phyloP scores from a whole-genome alignment of 2,797 vertebrate species.

The Valencia hispanica region DNA sequence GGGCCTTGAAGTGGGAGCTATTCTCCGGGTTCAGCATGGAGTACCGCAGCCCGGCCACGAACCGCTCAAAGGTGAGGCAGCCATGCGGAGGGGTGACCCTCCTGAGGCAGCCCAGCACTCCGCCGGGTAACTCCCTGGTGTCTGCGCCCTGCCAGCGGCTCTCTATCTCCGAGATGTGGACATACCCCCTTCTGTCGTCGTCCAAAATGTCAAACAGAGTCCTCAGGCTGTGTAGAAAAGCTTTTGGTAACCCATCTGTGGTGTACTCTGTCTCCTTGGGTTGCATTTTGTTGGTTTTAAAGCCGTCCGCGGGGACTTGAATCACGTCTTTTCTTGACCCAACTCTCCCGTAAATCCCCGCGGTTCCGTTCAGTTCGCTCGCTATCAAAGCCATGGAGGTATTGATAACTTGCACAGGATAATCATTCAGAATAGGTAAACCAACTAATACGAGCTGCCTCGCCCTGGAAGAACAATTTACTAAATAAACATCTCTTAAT shows the following conservation, averaged over 20 bases:
- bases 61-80: constrained; percentile 92
- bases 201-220: constrained; percentile 96
- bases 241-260: constrained; percentile 88
- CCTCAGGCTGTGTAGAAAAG: constrained; percentile 90
- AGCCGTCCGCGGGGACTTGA: constrained; percentile 33
- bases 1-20: constrained; percentile 52
- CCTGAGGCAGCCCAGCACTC: constrained; percentile 87
- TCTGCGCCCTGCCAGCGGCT: constrained; percentile 92
- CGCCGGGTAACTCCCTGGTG: constrained; percentile 85
- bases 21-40: constrained; percentile 86
- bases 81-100: constrained; percentile 88
- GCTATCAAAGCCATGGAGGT: constrained; percentile 73
- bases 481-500: background rate
- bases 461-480: background rate
- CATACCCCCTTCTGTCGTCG: constrained; percentile 87
- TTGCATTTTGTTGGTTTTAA: constrained; percentile 56
- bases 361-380: constrained; percentile 71
- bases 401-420: background rate
- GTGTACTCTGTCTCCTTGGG: constrained; percentile 69
- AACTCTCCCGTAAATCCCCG: constrained; percentile 49
- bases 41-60: constrained; percentile 89
- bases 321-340: constrained; percentile 54
- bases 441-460: constrained; percentile 1
- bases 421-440: constrained; percentile 32
- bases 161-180: constrained; percentile 96